Base-by-base conservation (phyloP, 2,888 invertebrate genomes). In the Willowsia nigromaculata region DNA sequence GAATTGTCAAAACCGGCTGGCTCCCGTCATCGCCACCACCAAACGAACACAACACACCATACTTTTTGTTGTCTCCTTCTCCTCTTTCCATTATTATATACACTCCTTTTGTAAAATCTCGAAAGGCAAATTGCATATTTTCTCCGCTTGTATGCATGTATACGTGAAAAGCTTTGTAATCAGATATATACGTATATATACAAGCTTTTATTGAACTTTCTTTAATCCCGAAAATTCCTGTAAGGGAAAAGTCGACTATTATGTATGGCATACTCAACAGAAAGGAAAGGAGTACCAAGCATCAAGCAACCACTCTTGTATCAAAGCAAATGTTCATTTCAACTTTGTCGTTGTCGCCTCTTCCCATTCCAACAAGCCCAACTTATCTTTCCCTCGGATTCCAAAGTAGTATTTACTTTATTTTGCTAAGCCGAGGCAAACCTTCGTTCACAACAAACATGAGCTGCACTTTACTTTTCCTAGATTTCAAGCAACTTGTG, bases 1-100 rank as follows among this genome's bases (percentile, higher is more conserved):
- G 91, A 90, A 92, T 91, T 92, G 92, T 92, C 92, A 92, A 91
- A 92, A 92, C 91, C 92, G 91, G 91, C 88, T 88, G 76, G 50
- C 43, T 65, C 50, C 88, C 78, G 78, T 78, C 88, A 78, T 78
- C 76, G 62, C 88, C 88, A 88, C 78, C 27, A 83, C 68, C 30
- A 80, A n/a, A n/a, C n/a, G n/a, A n/a, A 9, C 50, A 68, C 33
- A 78, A 47, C 59, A 87, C 59, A 87, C 56, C 71, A 76, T 56
- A 18, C 37, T 68, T 86, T n/a, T 86, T 68, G 78, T 85, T 50
- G 37, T 68, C 68, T 80, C n/a, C 56, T 43, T 18, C 65, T 47
- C n/a, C n/a, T 53, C 50, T 53, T 7, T 18, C 50, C 18, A 18
- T 59, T 59, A 40, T n/a, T 22, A 65, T 50, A 22, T 33, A 50